A percentile compares a stretch with the other conserved stretches of the same genome.
Conservation (phyloP, 2,797 vertebrate genomes). For the Coracias cyanogaster region DNA sequence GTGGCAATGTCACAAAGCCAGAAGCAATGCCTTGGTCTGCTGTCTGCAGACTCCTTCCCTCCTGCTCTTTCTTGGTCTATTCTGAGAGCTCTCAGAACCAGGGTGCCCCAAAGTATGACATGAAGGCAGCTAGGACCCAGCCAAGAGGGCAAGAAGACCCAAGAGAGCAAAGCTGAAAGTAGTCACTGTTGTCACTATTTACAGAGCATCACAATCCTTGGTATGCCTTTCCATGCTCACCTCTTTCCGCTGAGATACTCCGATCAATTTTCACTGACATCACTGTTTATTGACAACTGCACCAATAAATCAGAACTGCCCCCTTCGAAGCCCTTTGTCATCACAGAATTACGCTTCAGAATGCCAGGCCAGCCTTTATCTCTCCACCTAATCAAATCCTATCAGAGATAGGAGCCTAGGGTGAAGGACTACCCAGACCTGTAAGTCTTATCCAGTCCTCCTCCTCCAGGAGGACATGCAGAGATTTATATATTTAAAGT, state of each 20-base stretch:
- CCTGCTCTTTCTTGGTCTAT: background rate
- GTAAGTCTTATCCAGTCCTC: background rate
- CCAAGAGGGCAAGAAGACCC: background rate
- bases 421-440: background rate
- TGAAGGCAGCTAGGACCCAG: background rate
- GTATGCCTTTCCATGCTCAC: background rate
- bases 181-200: background rate
- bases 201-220: background rate
- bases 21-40: background rate
- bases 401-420: background rate
- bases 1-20: background rate
- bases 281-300: slow-evolving; percentile 43
- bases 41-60: background rate
- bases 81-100: background rate
- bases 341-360: slow-evolving; percentile 15
- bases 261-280: slow-evolving; percentile 41
- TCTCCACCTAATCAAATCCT: slow-evolving; percentile 9
- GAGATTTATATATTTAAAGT: slow-evolving; percentile 17
- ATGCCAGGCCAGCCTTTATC: background rate
- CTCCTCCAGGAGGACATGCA: background rate
- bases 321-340: slow-evolving; percentile 22
- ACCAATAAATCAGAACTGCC: slow-evolving; percentile 41
- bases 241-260: background rate
- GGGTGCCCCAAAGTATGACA: rapidly evolving
- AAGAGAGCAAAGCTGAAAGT: background rate